Evolutionary conservation across 2,797 vertebrate genomes (phyloP), one percentile per base, ranked within the genome.

Genomic region (Adrianichthys oophorus): DNA sequence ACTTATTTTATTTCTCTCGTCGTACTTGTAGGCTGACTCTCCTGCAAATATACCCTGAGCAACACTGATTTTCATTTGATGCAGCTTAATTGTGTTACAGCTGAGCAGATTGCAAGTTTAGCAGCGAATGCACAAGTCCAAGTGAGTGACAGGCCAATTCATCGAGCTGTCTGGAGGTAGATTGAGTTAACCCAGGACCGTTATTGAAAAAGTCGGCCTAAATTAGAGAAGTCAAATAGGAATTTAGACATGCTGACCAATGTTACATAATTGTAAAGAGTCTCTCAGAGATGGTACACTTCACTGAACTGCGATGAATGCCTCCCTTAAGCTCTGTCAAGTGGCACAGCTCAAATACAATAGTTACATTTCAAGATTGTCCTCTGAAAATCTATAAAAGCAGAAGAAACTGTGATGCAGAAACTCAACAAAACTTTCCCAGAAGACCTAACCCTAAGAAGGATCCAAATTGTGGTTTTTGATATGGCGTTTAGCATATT

Each of bases 61-160:
- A 75, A 88, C 87, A 75, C 84, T 86, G 86, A 85, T 89, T 91
- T 85, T 87, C 84, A 90, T 89, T 89, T 86, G 82, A 86, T 75
- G 62, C 63, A 60, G 47, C 72, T 84, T 92, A 92, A 93, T 92
- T 90, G 87, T 61, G 78, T 90, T 88, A 87, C 85, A 76, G 82
- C 83, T 56, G 55, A 79, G 82, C 87, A 90, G 90, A 91, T 91
- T 90, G 86, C 59, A 50, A 82, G 83, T 86, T 85, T 84, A 76
- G 89, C 45, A 24, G 52, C 57, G 45, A 89, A 88, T 70, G 83
- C 81, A 75, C 83, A 87, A 76, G 73, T 85, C 52, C 5, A 19
- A 49, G 74, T 91, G 90, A 93, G 68, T 91, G 91, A 91, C 90
- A 87, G 87, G 66, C 72, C 82, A 91, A 91, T 92, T 91, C 89